A percentile compares a stretch with the other conserved stretches of the same genome.
phyloP scores from a whole-genome alignment of 1,140 invertebrate genomes.

The Magallana gigas region DNA sequence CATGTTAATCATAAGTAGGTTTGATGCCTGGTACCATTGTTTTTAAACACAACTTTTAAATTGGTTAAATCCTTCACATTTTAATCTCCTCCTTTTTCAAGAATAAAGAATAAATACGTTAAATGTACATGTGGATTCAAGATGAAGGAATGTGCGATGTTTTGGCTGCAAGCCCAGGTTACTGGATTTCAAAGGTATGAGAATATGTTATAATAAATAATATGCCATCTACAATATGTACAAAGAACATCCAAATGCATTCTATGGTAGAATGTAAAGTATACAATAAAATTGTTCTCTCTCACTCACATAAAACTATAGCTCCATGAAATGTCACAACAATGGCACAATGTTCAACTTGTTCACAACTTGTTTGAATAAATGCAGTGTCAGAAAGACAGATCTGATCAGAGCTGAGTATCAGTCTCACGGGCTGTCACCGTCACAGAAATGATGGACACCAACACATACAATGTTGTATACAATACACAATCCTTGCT shows the following conservation, averaged over 20 bases:
- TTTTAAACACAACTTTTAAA: neutral
- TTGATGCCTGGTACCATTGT: too few species aligned
- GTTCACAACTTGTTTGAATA: neutral
- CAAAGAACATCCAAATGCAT: neutral
- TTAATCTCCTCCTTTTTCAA: neutral
- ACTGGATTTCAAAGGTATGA: neutral
- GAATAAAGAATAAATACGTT: neutral
- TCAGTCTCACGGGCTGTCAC: too few species aligned
- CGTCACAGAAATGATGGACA: too few species aligned
- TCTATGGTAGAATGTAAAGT: too few species aligned
- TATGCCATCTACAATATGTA: neutral
- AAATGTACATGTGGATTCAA: too few species aligned
- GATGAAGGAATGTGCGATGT: constrained; percentile 23
- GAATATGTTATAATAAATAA: neutral
- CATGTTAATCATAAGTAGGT: too few species aligned
- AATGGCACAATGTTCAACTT: neutral
- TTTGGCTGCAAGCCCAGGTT: neutral
- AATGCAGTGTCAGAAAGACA: constrained; percentile 12
- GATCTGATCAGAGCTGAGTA: too few species aligned
- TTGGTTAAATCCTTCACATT: neutral
- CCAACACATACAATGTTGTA: too few species aligned
- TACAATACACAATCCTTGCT: too few species aligned
- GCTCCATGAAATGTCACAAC: neutral
- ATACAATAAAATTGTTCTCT: neutral
- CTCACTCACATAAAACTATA: neutral